Evolutionary conservation across 92 coral and sea anemone genomes (phyloP).

Genomic region (Diadumene lineata): DNA sequence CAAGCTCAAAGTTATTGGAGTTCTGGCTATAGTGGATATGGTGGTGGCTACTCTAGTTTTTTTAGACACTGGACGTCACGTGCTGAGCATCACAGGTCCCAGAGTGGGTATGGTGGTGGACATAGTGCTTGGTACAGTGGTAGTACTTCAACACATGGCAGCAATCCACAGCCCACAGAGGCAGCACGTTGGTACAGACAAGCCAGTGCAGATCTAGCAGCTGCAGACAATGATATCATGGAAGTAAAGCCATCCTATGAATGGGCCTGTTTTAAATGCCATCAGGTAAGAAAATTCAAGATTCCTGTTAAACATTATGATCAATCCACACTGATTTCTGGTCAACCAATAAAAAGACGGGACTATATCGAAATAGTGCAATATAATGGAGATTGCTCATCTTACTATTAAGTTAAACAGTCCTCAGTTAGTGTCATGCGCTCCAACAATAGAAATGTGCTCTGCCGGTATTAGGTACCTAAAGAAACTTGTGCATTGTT

Average conservation of each 20-base stretch:
- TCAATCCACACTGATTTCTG: neutral
- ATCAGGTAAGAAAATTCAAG: slow-evolving; percentile 78
- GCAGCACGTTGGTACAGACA: slow-evolving; percentile 74
- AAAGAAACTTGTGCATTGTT: too few relatives aligned
- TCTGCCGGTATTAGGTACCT: too few relatives aligned
- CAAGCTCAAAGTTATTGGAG: neutral
- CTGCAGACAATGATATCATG: slow-evolving; percentile 47
- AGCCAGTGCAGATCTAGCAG: slow-evolving; percentile 57
- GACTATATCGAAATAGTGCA: too few relatives aligned
- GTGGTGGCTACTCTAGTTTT: slow-evolving; percentile 19
- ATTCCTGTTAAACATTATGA: too few relatives aligned
- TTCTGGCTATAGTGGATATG: neutral
- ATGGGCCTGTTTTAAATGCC: slow-evolving; percentile 83
- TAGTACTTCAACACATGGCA: neutral
- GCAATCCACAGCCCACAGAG: slow-evolving; percentile 69
- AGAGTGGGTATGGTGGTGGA: neutral
- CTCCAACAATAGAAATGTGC: too few relatives aligned
- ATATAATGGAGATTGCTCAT: too few relatives aligned
- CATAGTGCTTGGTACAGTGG: slow-evolving; percentile 24
- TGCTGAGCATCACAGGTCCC: slow-evolving; percentile 15
- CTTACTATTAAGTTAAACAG: too few relatives aligned
- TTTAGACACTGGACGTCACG: slow-evolving; percentile 40
- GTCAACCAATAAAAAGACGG: too few relatives aligned
- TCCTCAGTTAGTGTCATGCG: too few relatives aligned
- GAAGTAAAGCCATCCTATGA: slow-evolving; percentile 41